Evolutionary conservation across 2,888 invertebrate genomes (phyloP), one percentile per base, ranked within the genome.

Genomic region (Barypeithes pellucidus): DNA sequence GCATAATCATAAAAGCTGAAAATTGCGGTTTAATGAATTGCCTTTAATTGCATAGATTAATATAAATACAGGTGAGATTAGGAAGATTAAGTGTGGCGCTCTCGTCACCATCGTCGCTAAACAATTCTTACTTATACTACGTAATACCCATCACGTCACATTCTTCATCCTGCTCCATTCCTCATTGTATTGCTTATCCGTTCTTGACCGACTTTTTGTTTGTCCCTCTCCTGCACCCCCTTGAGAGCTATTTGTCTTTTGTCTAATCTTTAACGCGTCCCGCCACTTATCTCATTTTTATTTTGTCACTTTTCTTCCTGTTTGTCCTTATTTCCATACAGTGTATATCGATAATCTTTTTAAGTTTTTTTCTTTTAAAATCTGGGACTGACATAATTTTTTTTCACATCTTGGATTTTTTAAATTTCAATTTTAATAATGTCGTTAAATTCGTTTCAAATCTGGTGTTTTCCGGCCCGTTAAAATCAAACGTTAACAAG

Each of bases 211-310:
- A 18, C 47, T 47, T 47, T 47, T 47, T 16, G 14, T 47, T 47
- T 16, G 14, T 8, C 14, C 12, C 12, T 41, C 12, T 45, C 14
- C 11, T 47, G 18, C 47, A 47, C 20, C 8, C 47, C 47, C 47
- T 18, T 20, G 47, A 47, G 47, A 47, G 47, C 47, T 47, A 47
- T 47, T 47, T 47, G 47, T 47, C 47, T 47, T 12, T 18, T 47
- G 47, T 47, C 20, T 47, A 47, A 47, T 47, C 47, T 47, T 47
- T 47, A 47, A 20, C 47, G 47, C 8, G 47, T 20, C 47, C 14
- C 45, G 45, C 45, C 45, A 45, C 45, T 45, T 45, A 45, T 45
- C 45, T 20, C 47, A 47, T 20, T 47, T 47, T 47, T 47, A 47
- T 47, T 47, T 47, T 47, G 47, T 20, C 47, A 47, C 47, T 20